These are phyloP conservation scores for Entelurus aequoreus DNA, from an alignment of 2,113 vertebrate species.

Conservation along the genomic window DNA sequence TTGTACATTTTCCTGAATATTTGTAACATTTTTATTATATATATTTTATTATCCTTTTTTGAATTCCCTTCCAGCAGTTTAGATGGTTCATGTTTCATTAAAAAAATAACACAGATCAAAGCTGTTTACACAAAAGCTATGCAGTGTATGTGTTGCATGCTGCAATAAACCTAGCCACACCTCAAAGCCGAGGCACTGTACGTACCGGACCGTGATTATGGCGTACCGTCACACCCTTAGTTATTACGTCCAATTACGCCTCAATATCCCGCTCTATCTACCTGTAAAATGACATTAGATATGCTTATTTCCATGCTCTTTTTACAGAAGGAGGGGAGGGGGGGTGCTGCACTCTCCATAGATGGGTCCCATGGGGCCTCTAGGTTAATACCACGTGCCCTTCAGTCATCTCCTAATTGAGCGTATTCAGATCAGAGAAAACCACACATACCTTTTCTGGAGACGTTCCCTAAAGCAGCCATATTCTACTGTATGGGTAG, in stretches of 20 bases:
- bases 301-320: conserved; percentile 69
- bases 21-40: too few species aligned
- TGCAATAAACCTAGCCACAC: too few species aligned
- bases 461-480: conserved; percentile 2
- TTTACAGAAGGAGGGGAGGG: conserved; percentile 43
- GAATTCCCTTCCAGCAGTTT: too few species aligned
- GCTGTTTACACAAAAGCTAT: too few species aligned
- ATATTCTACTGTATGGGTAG: background rate
- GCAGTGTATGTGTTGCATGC: too few species aligned
- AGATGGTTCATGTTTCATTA: too few species aligned
- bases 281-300: conserved; percentile 78
- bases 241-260: conserved; percentile 75
- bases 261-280: conserved; percentile 74
- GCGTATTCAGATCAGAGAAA: conserved; percentile 31
- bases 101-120: too few species aligned
- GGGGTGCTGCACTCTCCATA: conserved; percentile 31
- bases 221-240: too few species aligned
- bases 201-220: too few species aligned
- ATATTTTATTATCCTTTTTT: too few species aligned
- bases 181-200: too few species aligned
- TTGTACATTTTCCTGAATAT: too few species aligned
- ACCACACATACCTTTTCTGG: conserved; percentile 38
- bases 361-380: conserved; percentile 60
- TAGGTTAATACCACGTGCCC: conserved; percentile 40
- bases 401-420: conserved; percentile 50